A percentile compares a stretch with the other conserved stretches of the same genome.
These are phyloP conservation scores for Goniozus legneri DNA, from an alignment of 1,140 invertebrate genomes.

Conservation along the genomic window DNA sequence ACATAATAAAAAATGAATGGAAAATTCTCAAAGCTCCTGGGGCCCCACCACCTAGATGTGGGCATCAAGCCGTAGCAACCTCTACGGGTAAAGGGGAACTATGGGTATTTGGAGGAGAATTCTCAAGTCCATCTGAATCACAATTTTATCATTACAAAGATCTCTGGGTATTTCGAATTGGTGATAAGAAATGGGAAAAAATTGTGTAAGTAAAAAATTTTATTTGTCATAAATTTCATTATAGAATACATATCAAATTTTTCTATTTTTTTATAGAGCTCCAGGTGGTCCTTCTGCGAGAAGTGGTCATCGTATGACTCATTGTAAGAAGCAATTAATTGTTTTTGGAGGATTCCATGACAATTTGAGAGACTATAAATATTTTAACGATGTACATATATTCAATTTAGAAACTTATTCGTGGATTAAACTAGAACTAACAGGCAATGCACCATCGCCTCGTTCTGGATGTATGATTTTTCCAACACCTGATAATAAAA, in stretches of 20 bases:
- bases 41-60: constrained; percentile 79
- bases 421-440: constrained; percentile 74
- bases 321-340: constrained; percentile 74
- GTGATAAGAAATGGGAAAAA: constrained; percentile 85
- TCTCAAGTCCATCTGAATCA: constrained; percentile 81
- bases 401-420: constrained; percentile 79
- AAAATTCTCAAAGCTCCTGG: constrained; percentile 72
- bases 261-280: constrained; percentile 44
- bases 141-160: constrained; percentile 95
- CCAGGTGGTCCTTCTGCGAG: constrained; percentile 76
- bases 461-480: constrained; percentile 69
- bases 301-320: constrained; percentile 87
- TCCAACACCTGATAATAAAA: constrained; percentile 43
- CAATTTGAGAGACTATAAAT: constrained; percentile 82
- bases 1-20: constrained; percentile 80
- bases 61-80: constrained; percentile 78
- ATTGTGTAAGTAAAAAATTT: constrained; percentile 56
- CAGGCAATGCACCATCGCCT: constrained; percentile 64
- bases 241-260: background rate
- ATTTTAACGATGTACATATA: constrained; percentile 83
- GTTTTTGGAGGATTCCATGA: constrained; percentile 92
- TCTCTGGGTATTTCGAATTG: constrained; percentile 80
- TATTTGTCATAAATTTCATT: constrained; percentile 6
- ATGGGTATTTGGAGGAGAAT: constrained; percentile 92
- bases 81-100: constrained; percentile 70